phyloP scores from a whole-genome alignment of 2,888 invertebrate species.

The Pharmacophagus antenor region DNA sequence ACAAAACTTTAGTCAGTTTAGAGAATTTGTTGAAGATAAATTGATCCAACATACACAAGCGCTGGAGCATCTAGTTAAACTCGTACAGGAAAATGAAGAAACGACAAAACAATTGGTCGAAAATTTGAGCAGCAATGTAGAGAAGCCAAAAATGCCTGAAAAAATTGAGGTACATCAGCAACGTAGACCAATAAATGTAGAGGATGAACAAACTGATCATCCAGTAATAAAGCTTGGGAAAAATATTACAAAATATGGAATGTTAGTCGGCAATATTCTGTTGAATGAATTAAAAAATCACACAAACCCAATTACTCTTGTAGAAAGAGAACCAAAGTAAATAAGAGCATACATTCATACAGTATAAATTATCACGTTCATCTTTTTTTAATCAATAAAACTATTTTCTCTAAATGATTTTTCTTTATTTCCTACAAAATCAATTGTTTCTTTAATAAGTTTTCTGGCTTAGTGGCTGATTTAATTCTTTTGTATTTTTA shows the following conservation, averaged over 20 bases:
- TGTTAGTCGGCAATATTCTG: conserved; percentile 48
- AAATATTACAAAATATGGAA: conserved; percentile 54
- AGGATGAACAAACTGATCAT: conserved; percentile 37
- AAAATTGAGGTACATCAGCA: conserved; percentile 46
- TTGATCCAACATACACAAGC: conserved; percentile 56
- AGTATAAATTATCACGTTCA: conserved; percentile 2
- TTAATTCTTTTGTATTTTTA: neutral
- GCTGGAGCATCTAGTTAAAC: conserved; percentile 50
- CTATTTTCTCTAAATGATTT: conserved; percentile 26
- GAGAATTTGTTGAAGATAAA: conserved; percentile 52
- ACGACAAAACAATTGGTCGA: conserved; percentile 48
- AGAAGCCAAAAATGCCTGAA: conserved; percentile 50
- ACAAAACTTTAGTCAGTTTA: conserved; percentile 35
- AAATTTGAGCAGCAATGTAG: conserved; percentile 41
- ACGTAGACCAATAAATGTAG: conserved; percentile 39
- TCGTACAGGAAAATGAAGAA: conserved; percentile 45
- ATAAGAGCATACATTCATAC: conserved; percentile 34
- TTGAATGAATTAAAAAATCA: conserved; percentile 41
- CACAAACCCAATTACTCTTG: conserved; percentile 47
- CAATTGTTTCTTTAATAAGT: conserved; percentile 7
- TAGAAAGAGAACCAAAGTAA: conserved; percentile 41
- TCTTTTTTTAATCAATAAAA: conserved; percentile 24
- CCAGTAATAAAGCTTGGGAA: conserved; percentile 49
- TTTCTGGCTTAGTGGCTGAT: neutral
- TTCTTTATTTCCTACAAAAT: conserved; percentile 27